Conservation (phyloP, 2,797 vertebrate genomes). For the Schizothorax lantsangensis region DNA sequence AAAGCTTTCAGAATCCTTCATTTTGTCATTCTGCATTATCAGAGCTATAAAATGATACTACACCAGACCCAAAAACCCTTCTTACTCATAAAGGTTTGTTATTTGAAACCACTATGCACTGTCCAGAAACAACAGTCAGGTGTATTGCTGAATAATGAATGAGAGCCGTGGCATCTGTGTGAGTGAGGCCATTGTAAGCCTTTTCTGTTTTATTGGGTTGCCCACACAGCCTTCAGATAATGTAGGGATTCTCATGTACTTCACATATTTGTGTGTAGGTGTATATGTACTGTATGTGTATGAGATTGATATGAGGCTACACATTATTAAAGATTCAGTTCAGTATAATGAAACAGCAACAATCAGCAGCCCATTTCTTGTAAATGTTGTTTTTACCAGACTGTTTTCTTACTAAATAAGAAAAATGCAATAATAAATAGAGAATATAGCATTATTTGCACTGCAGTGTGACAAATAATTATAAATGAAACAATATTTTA, state of each 20-base stretch:
- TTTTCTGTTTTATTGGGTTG: constrained; percentile 25
- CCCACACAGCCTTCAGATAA: constrained; percentile 6
- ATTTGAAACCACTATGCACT: constrained; percentile 54
- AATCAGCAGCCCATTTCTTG: neutral
- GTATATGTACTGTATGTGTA: neutral
- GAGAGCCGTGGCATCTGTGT: constrained; percentile 58
- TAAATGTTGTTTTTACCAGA: neutral
- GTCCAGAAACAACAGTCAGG: constrained; percentile 47
- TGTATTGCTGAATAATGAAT: constrained; percentile 63
- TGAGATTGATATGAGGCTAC: neutral
- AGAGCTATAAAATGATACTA: constrained; percentile 22
- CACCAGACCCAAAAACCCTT: constrained; percentile 18
- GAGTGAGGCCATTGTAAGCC: constrained; percentile 9
- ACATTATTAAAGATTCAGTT: neutral
- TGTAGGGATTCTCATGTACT: neutral
- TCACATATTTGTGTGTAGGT: neutral
- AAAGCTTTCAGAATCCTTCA: constrained; percentile 6
- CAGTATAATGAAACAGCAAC: neutral
- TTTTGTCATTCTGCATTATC: neutral
- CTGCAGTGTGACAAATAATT: neutral
- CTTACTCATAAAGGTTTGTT: constrained; percentile 36
- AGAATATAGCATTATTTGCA: neutral
- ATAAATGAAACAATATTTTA: neutral
- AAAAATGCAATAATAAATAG: neutral
- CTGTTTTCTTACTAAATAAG: neutral